Conservation (phyloP, 2,797 vertebrate genomes). For the Mastacembelus armatus region DNA sequence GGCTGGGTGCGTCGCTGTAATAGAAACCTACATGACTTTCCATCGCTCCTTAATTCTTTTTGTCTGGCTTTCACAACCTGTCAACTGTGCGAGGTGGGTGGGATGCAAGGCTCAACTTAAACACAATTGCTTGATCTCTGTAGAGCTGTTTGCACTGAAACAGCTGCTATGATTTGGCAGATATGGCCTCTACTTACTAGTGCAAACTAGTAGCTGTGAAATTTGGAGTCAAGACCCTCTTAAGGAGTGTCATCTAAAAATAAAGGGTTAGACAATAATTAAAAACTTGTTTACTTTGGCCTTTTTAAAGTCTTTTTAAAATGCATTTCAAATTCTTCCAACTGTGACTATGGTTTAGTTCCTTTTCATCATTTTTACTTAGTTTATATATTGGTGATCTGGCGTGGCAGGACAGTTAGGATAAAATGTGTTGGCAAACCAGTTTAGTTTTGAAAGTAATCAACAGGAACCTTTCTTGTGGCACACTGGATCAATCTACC, state of each 20-base stretch:
- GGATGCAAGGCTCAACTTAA: neutral
- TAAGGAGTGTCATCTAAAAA: neutral
- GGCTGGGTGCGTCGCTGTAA: neutral
- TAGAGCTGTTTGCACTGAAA: neutral
- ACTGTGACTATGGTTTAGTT: no score
- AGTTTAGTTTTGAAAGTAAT: no score
- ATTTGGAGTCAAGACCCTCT: neutral
- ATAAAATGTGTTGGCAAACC: no score
- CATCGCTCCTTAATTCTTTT: neutral
- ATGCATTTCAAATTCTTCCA: no score
- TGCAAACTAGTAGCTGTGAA: neutral
- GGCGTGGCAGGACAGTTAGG: no score
- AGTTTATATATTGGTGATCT: no score
- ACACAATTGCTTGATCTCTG: neutral
- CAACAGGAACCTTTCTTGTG: no score
- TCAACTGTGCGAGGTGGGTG: neutral
- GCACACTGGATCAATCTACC: no score
- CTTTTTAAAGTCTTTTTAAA: no score
- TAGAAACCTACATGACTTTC: constrained; percentile 5
- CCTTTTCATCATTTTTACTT: no score
- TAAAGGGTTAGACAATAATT: neutral
- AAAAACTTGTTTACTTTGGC: no score
- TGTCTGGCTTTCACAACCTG: neutral
- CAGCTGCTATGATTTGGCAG: neutral
- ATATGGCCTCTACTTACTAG: neutral